Base-by-base conservation (phyloP, 2,888 invertebrate species). In the Caenorhabditis afra region DNA sequence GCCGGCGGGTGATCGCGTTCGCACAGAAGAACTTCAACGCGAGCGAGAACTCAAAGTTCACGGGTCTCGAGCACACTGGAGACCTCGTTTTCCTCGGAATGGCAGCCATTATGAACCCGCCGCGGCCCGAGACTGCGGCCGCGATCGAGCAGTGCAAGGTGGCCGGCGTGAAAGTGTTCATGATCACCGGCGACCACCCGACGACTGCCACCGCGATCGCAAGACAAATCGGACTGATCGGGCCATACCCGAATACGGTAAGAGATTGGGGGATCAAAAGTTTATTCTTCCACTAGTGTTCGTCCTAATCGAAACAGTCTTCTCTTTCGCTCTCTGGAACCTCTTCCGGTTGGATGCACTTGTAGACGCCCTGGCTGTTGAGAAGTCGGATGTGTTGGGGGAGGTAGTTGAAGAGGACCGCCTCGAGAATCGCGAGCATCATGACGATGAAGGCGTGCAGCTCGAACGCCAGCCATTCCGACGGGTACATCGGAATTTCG, bases 101-200 rank as follows among this genome's bases (percentile, higher is more conserved):
- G 87, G 81, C 87, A 8, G 89, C 88, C 4, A 89, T 90, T 45
- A 87, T 89, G 85, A 89, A 89, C 79, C 89, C 89, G 10, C 89
- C 89, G 16, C 82, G 88, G 70, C 81, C 83, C 11, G 89, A 89
- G 49, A 87, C 89, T 0, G 85, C 85, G 0, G 82, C 79, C 7
- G 89, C 89, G 12, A 89, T 89, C 58, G 78, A 87, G 44, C 88
- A 89, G 59, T 90, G 89, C 71, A 90, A 88, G 50, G 82, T 81
- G 44, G 89, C 89, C 8, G 89, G 89, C 14, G 89, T 89, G 45
- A 89, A 89, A 55, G 89, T 90, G n/a, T 86, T 85, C 70, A 85
- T 86, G 79, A 85, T 86, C n/a, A 86, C 86, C n/a, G 89, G 89
- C 11, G 89, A 89, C 57, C 89, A 89, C 81, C 89, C 87, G 14